Evolutionary conservation across 2,113 vertebrate genomes (phyloP).

Genomic region (Lamprotornis superbus): DNA sequence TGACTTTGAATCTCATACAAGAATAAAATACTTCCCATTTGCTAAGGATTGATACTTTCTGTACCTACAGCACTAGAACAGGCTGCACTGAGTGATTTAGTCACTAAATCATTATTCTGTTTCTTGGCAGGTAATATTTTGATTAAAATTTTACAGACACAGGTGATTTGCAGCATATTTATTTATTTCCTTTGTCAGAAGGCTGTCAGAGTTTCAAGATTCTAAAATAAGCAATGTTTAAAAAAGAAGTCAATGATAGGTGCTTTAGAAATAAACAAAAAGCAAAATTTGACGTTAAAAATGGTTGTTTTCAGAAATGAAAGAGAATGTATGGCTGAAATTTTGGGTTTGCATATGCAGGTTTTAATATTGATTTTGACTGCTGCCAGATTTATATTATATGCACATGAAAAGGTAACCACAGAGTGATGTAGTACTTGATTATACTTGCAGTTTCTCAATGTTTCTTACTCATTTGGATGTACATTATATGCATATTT

Average conservation of each 20-base stretch:
- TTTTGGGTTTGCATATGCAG: not conserved
- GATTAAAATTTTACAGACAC: not conserved
- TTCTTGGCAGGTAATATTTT: conserved; percentile 19
- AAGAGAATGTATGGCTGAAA: not conserved
- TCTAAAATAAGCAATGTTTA: not conserved
- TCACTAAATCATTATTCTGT: not conserved
- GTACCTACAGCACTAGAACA: not conserved
- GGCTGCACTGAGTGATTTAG: not conserved
- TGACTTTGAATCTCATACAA: not conserved
- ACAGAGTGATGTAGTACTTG: not conserved
- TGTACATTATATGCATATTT: too few relatives aligned
- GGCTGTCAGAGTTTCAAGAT: not conserved
- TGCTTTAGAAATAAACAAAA: not conserved
- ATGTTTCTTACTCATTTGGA: not conserved
- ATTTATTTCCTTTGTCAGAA: not conserved
- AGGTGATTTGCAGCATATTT: not conserved
- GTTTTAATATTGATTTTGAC: not conserved
- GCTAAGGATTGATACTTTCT: not conserved
- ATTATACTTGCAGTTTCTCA: not conserved
- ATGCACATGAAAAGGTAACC: not conserved
- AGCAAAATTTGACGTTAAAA: not conserved
- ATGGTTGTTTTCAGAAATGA: not conserved
- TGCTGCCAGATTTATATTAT: not conserved
- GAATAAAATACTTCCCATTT: not conserved
- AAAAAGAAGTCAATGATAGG: not conserved